These are phyloP conservation scores for Aythya baeri DNA, from an alignment of 2,113 vertebrate genomes.

Conservation along the genomic window DNA sequence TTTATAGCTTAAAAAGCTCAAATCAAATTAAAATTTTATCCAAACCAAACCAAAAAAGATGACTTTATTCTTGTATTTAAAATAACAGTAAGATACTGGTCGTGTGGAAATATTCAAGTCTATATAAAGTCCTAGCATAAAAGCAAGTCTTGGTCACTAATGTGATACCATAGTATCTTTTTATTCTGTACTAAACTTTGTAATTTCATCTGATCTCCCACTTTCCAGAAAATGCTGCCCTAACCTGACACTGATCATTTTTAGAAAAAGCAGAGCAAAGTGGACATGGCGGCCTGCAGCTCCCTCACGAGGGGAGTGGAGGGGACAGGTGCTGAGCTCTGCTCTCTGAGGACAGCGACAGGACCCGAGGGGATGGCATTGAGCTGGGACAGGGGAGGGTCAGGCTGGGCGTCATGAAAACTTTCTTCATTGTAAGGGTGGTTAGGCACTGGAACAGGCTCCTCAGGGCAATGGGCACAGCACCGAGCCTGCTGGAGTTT, in stretches of 20 bases:
- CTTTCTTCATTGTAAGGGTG: no score
- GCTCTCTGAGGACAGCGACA: no score
- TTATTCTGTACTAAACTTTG: not conserved
- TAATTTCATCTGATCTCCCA: not conserved
- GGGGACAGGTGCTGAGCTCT: no score
- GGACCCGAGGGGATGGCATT: no score
- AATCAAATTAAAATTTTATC: not conserved
- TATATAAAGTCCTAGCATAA: not conserved
- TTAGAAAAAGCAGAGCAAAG: not conserved
- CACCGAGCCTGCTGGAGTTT: no score
- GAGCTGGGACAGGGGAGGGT: no score
- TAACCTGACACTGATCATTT: not conserved
- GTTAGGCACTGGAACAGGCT: no score
- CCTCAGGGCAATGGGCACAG: no score
- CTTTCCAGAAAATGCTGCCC: not conserved
- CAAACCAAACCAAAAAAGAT: not conserved
- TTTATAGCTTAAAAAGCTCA: no score
- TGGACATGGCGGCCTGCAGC: not conserved
- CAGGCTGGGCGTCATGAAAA: no score
- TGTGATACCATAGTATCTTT: not conserved
- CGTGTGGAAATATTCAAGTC: not conserved
- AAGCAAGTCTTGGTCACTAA: not conserved
- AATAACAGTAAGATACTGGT: not conserved
- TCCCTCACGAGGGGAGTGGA: no score
- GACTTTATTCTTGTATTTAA: not conserved